Percentiles rank a stretch among this genome's conserved stretches.
Conservation (phyloP, 2,888 invertebrate genomes). For the Prosapia bicincta region DNA sequence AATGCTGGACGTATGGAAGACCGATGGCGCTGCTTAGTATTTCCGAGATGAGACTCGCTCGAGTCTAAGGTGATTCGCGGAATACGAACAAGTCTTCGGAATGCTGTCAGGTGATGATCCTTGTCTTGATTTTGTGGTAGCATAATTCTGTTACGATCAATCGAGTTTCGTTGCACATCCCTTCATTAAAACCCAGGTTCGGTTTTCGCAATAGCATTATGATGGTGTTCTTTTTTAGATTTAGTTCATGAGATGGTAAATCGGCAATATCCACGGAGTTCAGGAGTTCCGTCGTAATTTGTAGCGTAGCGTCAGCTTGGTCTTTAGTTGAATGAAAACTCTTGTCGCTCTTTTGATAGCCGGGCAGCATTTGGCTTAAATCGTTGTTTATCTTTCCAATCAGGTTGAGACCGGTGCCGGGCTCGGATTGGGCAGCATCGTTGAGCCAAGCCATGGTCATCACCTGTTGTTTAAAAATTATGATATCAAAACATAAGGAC, state of each 20-base stretch:
- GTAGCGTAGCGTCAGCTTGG: too few species aligned
- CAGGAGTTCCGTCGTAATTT: slow-evolving; percentile 8
- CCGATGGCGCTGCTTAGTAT: background rate
- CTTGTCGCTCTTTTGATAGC: too few species aligned
- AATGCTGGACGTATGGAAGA: background rate
- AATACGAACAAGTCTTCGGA: slow-evolving; percentile 9
- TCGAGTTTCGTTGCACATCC: slow-evolving; percentile 10
- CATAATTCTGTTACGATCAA: slow-evolving; percentile 16
- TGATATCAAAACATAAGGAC: too few species aligned
- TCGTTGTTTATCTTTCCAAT: too few species aligned
- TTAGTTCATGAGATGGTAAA: background rate
- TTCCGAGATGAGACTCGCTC: slow-evolving; percentile 10
- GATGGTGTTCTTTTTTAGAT: background rate
- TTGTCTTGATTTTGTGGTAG: slow-evolving; percentile 13
- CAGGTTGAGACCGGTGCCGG: too few species aligned
- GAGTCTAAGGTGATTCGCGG: slow-evolving; percentile 17
- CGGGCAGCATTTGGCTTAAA: too few species aligned
- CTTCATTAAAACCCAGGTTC: slow-evolving; percentile 13
- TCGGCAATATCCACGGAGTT: slow-evolving; percentile 5
- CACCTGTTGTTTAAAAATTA: too few species aligned
- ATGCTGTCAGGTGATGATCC: slow-evolving; percentile 10
- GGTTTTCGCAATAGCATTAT: background rate
- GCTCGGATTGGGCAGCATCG: too few species aligned
- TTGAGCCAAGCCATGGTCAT: too few species aligned
- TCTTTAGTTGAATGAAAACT: too few species aligned